Evolutionary conservation across 2,888 invertebrate species (phyloP), one percentile per base, ranked within the genome.

Genomic region (Chrysolina haemoptera): DNA sequence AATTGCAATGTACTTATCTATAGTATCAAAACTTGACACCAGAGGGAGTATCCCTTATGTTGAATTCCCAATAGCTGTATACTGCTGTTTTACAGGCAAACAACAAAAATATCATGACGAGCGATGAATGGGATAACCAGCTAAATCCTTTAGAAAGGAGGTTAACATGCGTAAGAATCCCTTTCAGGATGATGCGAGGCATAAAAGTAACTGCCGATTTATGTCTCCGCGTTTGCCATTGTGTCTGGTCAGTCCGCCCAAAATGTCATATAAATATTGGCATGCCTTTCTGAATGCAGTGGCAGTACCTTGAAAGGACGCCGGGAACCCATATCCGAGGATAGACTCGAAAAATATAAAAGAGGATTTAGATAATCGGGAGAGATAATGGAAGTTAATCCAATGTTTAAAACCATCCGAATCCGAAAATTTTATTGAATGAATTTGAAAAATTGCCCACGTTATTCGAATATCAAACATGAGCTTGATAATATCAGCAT

Each of bases 231-330:
- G 70, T 62, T 65, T 69, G 78, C 79, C 76, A 83, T 85, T 85
- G 84, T 84, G 82, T 81, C 79, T 80, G 83, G 79, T 78, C 82
- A 82, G 80, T 81, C 82, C 84, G 83, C 83, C 85, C 83, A 82
- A 84, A 84, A 85, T 84, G 85, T 86, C 86, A 85, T 83, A 82
- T 82, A 83, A 84, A 86, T 86, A 85, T 86, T 82, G 82, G 82
- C 79, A 86, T 84, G 86, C 83, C 80, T 80, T 80, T 84, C 83
- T 80, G 50, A 41, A 46, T 20, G 16, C 74, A 67, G 65, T 71
- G 71, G 62, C 53, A 53, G 18, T 40, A 40, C 67, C 12, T 35
- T 48, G 10, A 53, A 48, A 55, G 40, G 20, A 67, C 11, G 20
- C 18, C 35, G 22, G 41, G 62, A 10, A 81, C 70, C 59, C 14